Base-by-base conservation (phyloP, 2,888 invertebrate species). In the Glomeris marginata region DNA sequence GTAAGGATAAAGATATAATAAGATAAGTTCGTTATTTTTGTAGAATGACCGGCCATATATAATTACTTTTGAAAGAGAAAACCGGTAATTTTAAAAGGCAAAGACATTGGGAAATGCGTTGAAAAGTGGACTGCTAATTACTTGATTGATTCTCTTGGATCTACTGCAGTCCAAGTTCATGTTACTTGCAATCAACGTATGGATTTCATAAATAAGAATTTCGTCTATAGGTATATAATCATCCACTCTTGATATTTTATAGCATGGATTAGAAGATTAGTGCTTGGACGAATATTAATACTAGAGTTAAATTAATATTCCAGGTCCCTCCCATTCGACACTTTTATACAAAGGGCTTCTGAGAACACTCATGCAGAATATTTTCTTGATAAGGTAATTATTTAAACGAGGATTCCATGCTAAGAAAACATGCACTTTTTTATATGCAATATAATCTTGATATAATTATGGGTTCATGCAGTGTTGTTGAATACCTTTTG, bases 131-230 rank as follows among this genome's bases (percentile, higher is more conserved):
- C 67, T 1, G 53, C 60, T 2, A 65, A 69, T 13, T 72, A 72
- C 60, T 58, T 74, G 36, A 58, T 61, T n/a, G 52, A 62, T 2
- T 57, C 61, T 44, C 62, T 67, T 10, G 64, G 65, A 13, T 56
- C 61, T n/a, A 60, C 62, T 41, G 59, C 61, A 36, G 71, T 72
- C 2, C 70, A 69, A 60, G 63, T 72, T 49, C 74, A 74, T 59
- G 69, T 71, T n/a, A 67, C 70, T 34, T 54, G 60, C 38, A 60
- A 59, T 16, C 60, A 64, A 18, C 63, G 64, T 50, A 65, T 74
- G 65, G 69, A 73, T 59, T 74, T 74, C 57, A 61, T 72, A 20
- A 61, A 62, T 35, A 73, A 72, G 58, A 74, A 74, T 55, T 74
- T 74, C 60, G 49, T 62, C 1, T 74, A 74, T 59, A 70, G 67